Base-by-base conservation (phyloP, 2,888 invertebrate genomes). In the Rotaria sp. region DNA sequence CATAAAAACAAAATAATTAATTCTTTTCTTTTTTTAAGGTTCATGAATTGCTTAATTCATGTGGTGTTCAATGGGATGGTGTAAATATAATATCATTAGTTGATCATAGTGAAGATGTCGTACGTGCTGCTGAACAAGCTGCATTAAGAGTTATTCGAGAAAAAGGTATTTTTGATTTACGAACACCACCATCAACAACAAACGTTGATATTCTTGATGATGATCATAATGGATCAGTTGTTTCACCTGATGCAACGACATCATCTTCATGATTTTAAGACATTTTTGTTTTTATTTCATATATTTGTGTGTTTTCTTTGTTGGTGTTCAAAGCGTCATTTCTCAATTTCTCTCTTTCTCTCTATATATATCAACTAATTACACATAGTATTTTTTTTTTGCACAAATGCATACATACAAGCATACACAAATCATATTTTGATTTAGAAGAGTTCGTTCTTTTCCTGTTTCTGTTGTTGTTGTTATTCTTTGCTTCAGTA, bases 51-150 rank as follows among this genome's bases (percentile, higher is more conserved):
- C 59, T 87, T 7, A 87, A 87, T 55, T 85, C 85, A 67, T 87
- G 84, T 30, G 87, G 87, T 87, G 38, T 87, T 45, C 85, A 87
- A 80, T 87, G 87, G 87, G 85, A 87, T 30, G 87, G 87, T 74
- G 67, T 85, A n/a, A 85, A 67, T 30, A 85, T 86, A 13, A 45
- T 80, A 13, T 55, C 48, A 38, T 30, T 87, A 30, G 21, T 87
- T 21, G 74, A 75, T 74, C 74, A 84, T 57, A 87, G 87, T 57
- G 87, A 87, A 26, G 84, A 85, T 84, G 84, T 85, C 41, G 84
- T 87, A 41, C 55, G n/a, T 1, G 52, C 45, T 55, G 87, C 85
- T 67, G 85, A 87, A 84, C 85, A 85, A 57, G 87, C 85, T 59
- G 87, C 87, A 45, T 85, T 87, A 50, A 85, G 84, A 80, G 26